Evolutionary conservation across 2,113 vertebrate genomes (phyloP), one percentile per base, ranked within the genome.

Genomic region (Donacobius atricapilla): DNA sequence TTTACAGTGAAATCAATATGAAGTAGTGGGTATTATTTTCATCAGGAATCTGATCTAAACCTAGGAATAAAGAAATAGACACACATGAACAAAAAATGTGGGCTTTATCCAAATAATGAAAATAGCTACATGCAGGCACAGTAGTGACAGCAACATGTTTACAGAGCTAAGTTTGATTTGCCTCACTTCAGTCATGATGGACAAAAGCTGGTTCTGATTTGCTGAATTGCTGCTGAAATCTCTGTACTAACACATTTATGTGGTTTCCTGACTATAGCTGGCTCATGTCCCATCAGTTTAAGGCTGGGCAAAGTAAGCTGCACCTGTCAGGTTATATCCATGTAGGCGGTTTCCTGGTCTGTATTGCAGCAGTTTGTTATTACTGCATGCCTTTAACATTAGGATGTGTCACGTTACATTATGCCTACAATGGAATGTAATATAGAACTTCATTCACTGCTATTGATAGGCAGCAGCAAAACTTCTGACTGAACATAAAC

Each of bases 351-450:
- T 94, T 91, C 64, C 37, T 3, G 5, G 33, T 60, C 79, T 58
- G 60, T 75, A 45, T 14, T 90, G 70, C 89, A 77, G 85, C 79
- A 85, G 78, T 73, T 93, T 83, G 66, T 69, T 93, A 93, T 33
- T 85, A 35, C 75, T 63, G 65, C 63, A 48, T 69, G 85, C 65
- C 81, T 90, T 96, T 82, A 87, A 90, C 85, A 76, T 89, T 50
- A 88, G 89, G 37, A 89, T 65, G 39, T 93, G 92, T 87, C 96
- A 64, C 10, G 20, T 96, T 94, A 82, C 87, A 83, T 93, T 94
- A 94, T 63, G 64, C 56, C 68, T 60, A 88, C 58, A 88, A 79
- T 31, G 47, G 13, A 35, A 86, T 66, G 81, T 79, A 75, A 89
- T 75, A 27, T 10, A 70, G 85, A 86, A 58, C 64, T 85, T 68